Base-by-base conservation (phyloP, 2,888 invertebrate genomes). In the Drosophila cognata region DNA sequence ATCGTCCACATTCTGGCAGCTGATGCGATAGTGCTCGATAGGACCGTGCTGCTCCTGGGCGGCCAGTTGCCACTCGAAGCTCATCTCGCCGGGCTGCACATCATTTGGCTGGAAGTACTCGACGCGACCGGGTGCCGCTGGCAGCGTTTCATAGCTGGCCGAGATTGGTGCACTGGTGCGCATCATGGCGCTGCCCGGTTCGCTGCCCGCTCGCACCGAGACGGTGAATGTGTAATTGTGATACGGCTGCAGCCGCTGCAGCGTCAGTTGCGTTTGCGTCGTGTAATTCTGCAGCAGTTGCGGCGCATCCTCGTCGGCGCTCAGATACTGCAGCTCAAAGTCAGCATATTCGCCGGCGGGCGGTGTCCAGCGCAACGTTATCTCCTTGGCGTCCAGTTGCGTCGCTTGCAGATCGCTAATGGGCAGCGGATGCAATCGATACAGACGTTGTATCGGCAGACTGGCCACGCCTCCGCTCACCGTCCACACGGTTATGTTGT, bases 401-500 rank as follows among this genome's bases (percentile, higher is more conserved):
- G 96, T 95, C 18, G 98, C 96, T 93, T 96, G 96, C 71, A 98
- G 95, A 75, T 94, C 94, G 1, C 95, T 95, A 69, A 98, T 96
- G 38, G 97, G 96, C 90, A 97, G 97, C 7, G 98, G 98, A 94
- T 95, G 97, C 75, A 98, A 94, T 65, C 98, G 94, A 91, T 97
- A 97, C 92, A 97, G 97, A 13, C 97, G 94, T 91, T 96, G 95
- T 81, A 98, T 95, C 4, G 98, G 98, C 92, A 97, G 95, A 93
- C 97, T 97, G 77, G 96, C 95, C 50, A 98, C 97, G 91, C 96
- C 96, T 79, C 95, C 96, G 68, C 97, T 96, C 36, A 98, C 96
- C 8, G 98, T 98, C 98, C 98, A 98, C 87, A 98, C 97, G 57
- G 97, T 98, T 77, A 98, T 96, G 93, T 98, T 98, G 94, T 98